phyloP scores from a whole-genome alignment of 53 echinoderm and acorn worm genomes.

The Glandiceps talaboti region DNA sequence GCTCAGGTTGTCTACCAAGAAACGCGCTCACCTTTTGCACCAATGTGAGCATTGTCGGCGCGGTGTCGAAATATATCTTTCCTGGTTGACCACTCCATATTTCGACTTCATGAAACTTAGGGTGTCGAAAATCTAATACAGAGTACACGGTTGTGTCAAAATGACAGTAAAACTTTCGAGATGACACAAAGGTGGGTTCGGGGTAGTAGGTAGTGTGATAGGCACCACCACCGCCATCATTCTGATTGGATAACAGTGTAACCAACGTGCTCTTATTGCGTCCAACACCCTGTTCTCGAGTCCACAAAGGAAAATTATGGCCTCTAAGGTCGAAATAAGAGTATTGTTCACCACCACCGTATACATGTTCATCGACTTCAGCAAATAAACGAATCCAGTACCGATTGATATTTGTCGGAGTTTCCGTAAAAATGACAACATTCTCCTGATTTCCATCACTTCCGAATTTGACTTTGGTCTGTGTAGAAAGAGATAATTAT shows the following conservation, averaged over 20 bases:
- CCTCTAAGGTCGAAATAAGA: slow-evolving; percentile 79
- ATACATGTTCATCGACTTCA: slow-evolving; percentile 59
- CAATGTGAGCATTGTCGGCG: slow-evolving; percentile 33
- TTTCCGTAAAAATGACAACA: slow-evolving; percentile 32
- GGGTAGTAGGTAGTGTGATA: slow-evolving; percentile 93
- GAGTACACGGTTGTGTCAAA: slow-evolving; percentile 51
- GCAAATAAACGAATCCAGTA: slow-evolving; percentile 66
- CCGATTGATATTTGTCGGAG: slow-evolving; percentile 28
- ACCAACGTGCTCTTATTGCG: slow-evolving; percentile 53
- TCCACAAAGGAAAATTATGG: slow-evolving; percentile 65
- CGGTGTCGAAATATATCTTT: slow-evolving; percentile 31
- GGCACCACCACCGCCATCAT: slow-evolving; percentile 69
- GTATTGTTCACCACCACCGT: slow-evolving; percentile 89
- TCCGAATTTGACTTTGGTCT: slow-evolving; percentile 23
- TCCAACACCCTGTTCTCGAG: slow-evolving; percentile 92
- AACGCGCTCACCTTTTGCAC: slow-evolving; percentile 36
- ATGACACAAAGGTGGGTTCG: slow-evolving; percentile 89
- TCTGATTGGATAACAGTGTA: slow-evolving; percentile 48
- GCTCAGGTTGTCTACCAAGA: slow-evolving; percentile 59
- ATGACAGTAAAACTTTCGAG: slow-evolving; percentile 65
- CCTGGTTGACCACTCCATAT: slow-evolving; percentile 38
- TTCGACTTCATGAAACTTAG: slow-evolving; percentile 63
- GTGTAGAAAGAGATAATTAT: too few species aligned
- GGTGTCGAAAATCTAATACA: slow-evolving; percentile 61
- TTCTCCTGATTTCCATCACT: slow-evolving; percentile 11